Base-by-base conservation (phyloP, 2,888 invertebrate genomes). In the Aromia moschata region DNA sequence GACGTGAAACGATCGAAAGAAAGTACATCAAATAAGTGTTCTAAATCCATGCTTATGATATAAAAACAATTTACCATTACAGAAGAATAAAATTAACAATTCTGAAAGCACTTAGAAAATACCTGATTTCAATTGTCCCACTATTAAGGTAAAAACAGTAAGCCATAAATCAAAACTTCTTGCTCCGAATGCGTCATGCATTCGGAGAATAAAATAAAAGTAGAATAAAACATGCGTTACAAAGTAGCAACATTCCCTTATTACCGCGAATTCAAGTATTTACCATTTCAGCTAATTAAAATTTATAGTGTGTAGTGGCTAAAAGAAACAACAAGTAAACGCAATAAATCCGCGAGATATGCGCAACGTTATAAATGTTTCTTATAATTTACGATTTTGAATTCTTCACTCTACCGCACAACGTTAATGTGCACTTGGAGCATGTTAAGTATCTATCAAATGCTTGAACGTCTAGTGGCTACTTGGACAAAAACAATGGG, bases 361-460 rank as follows among this genome's bases (percentile, higher is more conserved):
- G 30, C 43, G 55, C 55, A 36, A 18, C 36, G 55, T 55, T 55
- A 55, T 55, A 47, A 56, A 56, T 41, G 56, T 47, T 56, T 15
- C 18, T 45, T 41, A 30, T 56, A 47, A 56, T 56, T 56, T 56
- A 56, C 41, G 56, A 56, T 56, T 56, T 47, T 47, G 41, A 46
- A 56, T 56, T 56, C 56, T 47, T 38, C 46, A 33, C 47, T 41
- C n/a, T 47, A 47, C 56, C 56, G 47, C 56, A 56, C 44, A 45
- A 43, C 44, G 44, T 36, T 30, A 45, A 45, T 45, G 33, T 37
- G 33, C 18, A 37, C 30, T 44, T 55, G 20, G 37, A 38, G 30
- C 37, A 36, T 11, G 7, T 36, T 55, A 55, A 45, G 54, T 44
- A 45, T 44, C 54, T 55, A 55, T 55, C 45, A 55, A 55, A 55